A percentile compares a stretch with the other conserved stretches of the same genome.
phyloP scores from a whole-genome alignment of 30 jellyfish, hydroid and myxozoan genomes.

The Phacellophora camtschatica region DNA sequence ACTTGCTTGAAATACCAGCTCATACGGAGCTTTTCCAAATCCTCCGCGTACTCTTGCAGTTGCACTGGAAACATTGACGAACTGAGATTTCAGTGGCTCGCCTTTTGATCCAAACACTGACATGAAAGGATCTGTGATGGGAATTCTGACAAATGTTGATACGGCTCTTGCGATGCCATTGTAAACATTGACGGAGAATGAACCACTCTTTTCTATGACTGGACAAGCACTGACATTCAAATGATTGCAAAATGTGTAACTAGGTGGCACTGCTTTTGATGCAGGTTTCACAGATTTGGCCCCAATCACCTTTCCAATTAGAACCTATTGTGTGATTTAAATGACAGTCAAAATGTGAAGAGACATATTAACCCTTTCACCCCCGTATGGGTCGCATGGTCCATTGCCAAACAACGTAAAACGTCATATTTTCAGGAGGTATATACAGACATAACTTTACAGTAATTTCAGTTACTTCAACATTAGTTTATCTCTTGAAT shows the following conservation, averaged over 20 bases:
- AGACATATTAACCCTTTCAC: no score
- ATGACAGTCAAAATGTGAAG: no score
- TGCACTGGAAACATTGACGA: conserved; percentile 71
- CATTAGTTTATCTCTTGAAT: no score
- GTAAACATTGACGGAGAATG: conserved; percentile 70
- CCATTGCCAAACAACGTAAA: no score
- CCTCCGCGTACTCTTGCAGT: conserved; percentile 55
- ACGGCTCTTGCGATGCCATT: conserved; percentile 80
- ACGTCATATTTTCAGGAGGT: no score
- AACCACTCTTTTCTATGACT: conserved; percentile 60
- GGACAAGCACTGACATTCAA: conserved; percentile 83
- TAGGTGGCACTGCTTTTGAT: conserved; percentile 10
- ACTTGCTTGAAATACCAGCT: conserved; percentile 49
- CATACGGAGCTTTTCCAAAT: conserved; percentile 79
- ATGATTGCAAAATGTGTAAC: conserved; percentile 64
- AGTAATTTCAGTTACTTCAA: no score
- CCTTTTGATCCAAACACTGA: conserved; percentile 75
- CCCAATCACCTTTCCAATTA: conserved; percentile 48
- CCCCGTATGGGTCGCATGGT: no score
- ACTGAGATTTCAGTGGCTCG: conserved; percentile 69
- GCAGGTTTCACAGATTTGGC: conserved; percentile 8
- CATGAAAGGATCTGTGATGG: conserved; percentile 35
- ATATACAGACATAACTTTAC: no score
- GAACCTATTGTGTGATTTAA: no score
- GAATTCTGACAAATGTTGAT: conserved; percentile 53